Conservation (phyloP, 2,888 invertebrate species). For the Chrysopilus asiliformis region DNA sequence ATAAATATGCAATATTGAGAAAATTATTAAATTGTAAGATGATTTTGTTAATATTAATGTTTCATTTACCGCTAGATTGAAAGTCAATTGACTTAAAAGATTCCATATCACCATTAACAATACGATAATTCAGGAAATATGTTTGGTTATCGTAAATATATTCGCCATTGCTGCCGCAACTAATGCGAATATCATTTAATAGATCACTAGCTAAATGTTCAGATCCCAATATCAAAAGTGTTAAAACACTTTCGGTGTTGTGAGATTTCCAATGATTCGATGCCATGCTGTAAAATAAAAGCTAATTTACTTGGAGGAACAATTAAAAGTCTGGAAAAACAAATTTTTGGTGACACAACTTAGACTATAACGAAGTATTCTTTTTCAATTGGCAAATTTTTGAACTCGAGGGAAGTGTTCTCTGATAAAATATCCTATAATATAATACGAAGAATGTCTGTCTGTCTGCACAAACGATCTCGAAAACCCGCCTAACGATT, state of each 20-base stretch:
- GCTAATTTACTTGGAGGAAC: no score
- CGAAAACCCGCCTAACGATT: no score
- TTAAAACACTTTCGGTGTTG: slow-evolving; percentile 41
- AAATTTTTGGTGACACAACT: no score
- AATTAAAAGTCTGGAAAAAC: no score
- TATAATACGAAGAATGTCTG: no score
- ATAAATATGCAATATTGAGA: slow-evolving; percentile 8
- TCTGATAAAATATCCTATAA: no score
- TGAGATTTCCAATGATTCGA: slow-evolving; percentile 25
- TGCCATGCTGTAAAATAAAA: slow-evolving; percentile 17
- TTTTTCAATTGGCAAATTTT: no score
- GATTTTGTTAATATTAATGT: slow-evolving; percentile 1
- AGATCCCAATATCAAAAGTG: slow-evolving; percentile 77
- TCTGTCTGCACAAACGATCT: no score
- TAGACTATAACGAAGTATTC: no score
- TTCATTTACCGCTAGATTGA: slow-evolving; percentile 65
- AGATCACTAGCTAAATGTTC: slow-evolving; percentile 79
- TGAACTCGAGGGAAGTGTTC: no score
- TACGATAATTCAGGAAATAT: slow-evolving; percentile 72
- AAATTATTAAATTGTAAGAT: slow-evolving; percentile 4
- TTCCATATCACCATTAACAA: slow-evolving; percentile 80
- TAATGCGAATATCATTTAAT: slow-evolving; percentile 69
- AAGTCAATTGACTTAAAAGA: slow-evolving; percentile 74
- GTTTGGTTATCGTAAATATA: slow-evolving; percentile 65
- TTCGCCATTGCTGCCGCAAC: slow-evolving; percentile 73